Conservation (phyloP, 2,888 invertebrate genomes). For the Drosophila peninsularis region DNA sequence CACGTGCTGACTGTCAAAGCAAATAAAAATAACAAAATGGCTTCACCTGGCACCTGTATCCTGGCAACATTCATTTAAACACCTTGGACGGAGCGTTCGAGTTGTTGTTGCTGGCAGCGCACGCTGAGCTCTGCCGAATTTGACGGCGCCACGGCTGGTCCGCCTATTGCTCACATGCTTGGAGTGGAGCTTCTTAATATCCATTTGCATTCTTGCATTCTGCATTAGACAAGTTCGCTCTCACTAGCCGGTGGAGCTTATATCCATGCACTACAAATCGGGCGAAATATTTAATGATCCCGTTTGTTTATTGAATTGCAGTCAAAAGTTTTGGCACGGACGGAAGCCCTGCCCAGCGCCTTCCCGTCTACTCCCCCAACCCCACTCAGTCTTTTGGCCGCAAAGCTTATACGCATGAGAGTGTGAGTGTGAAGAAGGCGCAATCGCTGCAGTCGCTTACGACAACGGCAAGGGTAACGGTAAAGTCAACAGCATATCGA, state of each 20-base stretch:
- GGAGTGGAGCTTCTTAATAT: slow-evolving; percentile 56
- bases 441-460: slow-evolving; percentile 38
- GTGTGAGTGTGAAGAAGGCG: slow-evolving; percentile 23
- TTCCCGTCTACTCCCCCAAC: slow-evolving; percentile 5
- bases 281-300: slow-evolving; percentile 75
- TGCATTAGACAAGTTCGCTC: slow-evolving; percentile 51
- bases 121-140: slow-evolving; percentile 60
- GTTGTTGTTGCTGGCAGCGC: slow-evolving; percentile 31
- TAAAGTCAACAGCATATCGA: slow-evolving; percentile 3
- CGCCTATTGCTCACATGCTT: slow-evolving; percentile 2
- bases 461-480: slow-evolving; percentile 27
- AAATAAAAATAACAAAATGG: slow-evolving; percentile 84
- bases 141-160: slow-evolving; percentile 16
- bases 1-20: slow-evolving; percentile 80
- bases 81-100: slow-evolving; percentile 60
- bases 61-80: slow-evolving; percentile 83
- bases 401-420: slow-evolving; percentile 54
- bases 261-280: slow-evolving; percentile 47
- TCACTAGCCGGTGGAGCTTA: slow-evolving; percentile 17
- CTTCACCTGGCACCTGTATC: slow-evolving; percentile 81
- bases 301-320: slow-evolving; percentile 79
- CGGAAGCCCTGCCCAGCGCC: slow-evolving; percentile 65
- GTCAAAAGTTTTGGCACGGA: slow-evolving; percentile 76
- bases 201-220: slow-evolving; percentile 47
- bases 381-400: slow-evolving; percentile 50